Evolutionary conservation across 2,888 invertebrate species (phyloP), one percentile per base, ranked within the genome.

Genomic region (Anorthoa munda): DNA sequence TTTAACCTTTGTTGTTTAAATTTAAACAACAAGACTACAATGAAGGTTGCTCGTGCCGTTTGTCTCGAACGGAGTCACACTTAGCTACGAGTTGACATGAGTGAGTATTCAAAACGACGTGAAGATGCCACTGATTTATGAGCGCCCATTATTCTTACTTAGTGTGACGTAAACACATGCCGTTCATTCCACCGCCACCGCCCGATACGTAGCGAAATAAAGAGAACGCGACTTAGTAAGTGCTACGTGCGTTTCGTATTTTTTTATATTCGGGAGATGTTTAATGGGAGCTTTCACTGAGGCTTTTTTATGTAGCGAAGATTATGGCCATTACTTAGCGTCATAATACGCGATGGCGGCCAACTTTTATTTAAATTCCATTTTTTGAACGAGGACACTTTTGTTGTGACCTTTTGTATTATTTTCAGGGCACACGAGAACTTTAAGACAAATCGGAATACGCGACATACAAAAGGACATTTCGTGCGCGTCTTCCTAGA

Each of bases 71-170:
- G 86, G 87, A 90, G 90, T 90, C 87, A 89, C 89, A 87, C 88
- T 89, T 90, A 87, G 86, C 85, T 86, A 86, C 84, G 87, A 87
- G 88, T 88, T 91, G 92, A 91, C 91, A 90, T 90, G 90, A 92
- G 91, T 91, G 91, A 90, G 92, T 91, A 93, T 93, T 94, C 92
- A 93, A 93, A 94, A 93, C 92, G 93, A 92, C 91, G 91, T 90
- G 92, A 93, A 92, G 93, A 94, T 91, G 92, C 90, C 90, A 88
- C 93, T 93, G 94, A 95, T 94, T 94, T 94, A 95, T 94, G 91
- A 90, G 79, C 83, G 81, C 80, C 90, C 92, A 94, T 95, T 94
- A 94, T 91, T 95, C 95, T 94, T 93, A 92, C 94, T 94, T 94
- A 94, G 85, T 84, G 89, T 89, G 93, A 93, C 92, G 92, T 92